These are phyloP conservation scores for Sminthurinus signatus DNA, from an alignment of 1,140 invertebrate genomes.

Conservation along the genomic window DNA sequence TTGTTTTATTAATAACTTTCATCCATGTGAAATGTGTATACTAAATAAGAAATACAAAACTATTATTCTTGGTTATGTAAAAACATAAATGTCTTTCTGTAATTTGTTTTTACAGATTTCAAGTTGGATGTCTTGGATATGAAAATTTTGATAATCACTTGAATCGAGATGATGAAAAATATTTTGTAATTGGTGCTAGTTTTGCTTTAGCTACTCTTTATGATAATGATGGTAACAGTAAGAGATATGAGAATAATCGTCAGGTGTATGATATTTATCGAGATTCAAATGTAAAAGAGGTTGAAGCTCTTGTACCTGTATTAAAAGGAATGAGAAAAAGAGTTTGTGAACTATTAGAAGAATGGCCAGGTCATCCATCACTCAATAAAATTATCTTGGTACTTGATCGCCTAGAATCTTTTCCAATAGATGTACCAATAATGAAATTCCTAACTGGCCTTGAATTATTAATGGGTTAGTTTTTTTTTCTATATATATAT, in stretches of 20 bases:
- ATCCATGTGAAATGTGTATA: too few species aligned
- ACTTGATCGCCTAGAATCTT: conserved; percentile 65
- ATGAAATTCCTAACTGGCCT: conserved; percentile 83
- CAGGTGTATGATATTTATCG: conserved; percentile 72
- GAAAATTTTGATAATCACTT: conserved; percentile 43
- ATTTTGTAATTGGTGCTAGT: conserved; percentile 22
- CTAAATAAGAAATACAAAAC: too few species aligned
- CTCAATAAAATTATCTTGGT: conserved; percentile 66
- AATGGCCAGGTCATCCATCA: conserved; percentile 88
- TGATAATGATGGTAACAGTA: background rate
- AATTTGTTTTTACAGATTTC: conserved; percentile 46
- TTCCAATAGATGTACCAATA: conserved; percentile 71
- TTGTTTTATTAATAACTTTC: too few species aligned
- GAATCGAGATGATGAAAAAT: conserved; percentile 20
- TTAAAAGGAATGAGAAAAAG: conserved; percentile 57
- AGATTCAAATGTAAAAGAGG: conserved; percentile 71
- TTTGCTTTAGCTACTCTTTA: conserved; percentile 12
- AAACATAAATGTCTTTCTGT: background rate
- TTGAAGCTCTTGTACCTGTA: conserved; percentile 61
- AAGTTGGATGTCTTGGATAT: conserved; percentile 52
- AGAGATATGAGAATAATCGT: background rate
- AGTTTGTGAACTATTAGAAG: conserved; percentile 61
- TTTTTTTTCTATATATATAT: too few species aligned
- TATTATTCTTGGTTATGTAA: too few species aligned
- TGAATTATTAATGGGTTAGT: conserved; percentile 67